Evolutionary conservation across 2,113 vertebrate species (phyloP), one percentile per base, ranked within the genome.

Genomic region (Zootoca vivipara): DNA sequence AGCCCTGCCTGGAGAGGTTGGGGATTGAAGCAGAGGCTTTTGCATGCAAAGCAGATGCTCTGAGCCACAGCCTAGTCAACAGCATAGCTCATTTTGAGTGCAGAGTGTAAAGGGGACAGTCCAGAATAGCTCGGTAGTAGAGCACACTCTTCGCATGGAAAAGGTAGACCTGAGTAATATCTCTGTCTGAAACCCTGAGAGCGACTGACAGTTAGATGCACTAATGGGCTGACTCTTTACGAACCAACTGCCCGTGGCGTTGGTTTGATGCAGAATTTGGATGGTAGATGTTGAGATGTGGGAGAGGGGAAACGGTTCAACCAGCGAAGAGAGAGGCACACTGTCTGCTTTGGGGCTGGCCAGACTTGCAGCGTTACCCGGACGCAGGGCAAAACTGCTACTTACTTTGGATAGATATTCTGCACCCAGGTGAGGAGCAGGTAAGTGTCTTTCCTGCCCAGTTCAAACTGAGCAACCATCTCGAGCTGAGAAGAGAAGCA

Each of bases 391-490:
- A 52, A 52, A 52, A 52, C 46, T 2, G 10, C 46, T 52, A 86
- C 97, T 97, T 96, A 98, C 97, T 96, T 96, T 78, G 97, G 97
- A 91, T 99, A 99, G 70, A 93, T 81, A 67, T 96, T 95, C 64
- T 98, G 95, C 92, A 97, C 96, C 98, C 98, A 99, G 5, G 94
- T 84, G 85, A 99, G 97, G 87, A 99, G 93, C 82, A 98, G 97
- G 92, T 94, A 93, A 89, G 94, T 94, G 89, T 99, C 98, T 2
- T 97, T 96, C 1, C 91, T 56, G 15, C 95, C 96, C 79, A 98
- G 92, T 46, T 91, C 94, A 46, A 95, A 96, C 40, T 96, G 93
- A 2, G 95, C 87, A 24, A 95, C 75, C 82, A 93, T 67, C 6
- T 79, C 86, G 1, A 98, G 80, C 26, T 96, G 96, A 0, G 88